Evolutionary conservation across 2,888 invertebrate species (phyloP).

Genomic region (Synanthedon myopaeformis): DNA sequence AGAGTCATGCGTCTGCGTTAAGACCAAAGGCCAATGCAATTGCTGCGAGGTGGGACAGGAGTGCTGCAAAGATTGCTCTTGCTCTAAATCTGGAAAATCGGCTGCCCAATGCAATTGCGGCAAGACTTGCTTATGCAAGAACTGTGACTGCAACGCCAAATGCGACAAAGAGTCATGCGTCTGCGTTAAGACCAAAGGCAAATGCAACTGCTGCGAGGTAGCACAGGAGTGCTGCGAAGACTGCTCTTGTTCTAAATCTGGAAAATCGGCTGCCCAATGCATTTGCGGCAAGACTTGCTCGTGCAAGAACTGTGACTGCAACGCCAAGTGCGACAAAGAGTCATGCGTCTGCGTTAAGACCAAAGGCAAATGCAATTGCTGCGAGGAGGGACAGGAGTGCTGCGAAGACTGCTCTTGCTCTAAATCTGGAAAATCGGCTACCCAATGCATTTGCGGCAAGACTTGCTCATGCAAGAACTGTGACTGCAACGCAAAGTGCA

Average conservation of each 20-base stretch:
- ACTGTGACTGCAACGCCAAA: constrained; percentile 6
- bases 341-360: constrained; percentile 15
- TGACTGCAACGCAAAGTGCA: constrained; percentile 1
- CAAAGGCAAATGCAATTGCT: constrained; percentile 16
- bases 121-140: background rate
- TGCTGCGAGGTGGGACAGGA: constrained; percentile 11
- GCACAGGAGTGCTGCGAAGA: background rate
- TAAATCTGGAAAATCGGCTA: constrained; percentile 1
- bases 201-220: constrained; percentile 13
- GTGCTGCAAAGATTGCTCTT: constrained; percentile 14
- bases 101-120: background rate
- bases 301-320: background rate
- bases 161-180: constrained; percentile 13
- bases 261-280: background rate
- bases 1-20: constrained; percentile 11
- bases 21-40: constrained; percentile 11
- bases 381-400: constrained; percentile 11
- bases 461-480: background rate
- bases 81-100: constrained; percentile 3
- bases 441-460: background rate
- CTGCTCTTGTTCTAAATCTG: background rate
- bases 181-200: constrained; percentile 10
- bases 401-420: constrained; percentile 23
- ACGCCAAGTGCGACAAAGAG: constrained; percentile 11
- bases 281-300: constrained; percentile 2